A percentile compares a stretch with the other conserved stretches of the same genome.
These are phyloP conservation scores for Margaritifera margaritifera DNA, from an alignment of 2,888 invertebrate genomes.

Conservation along the genomic window DNA sequence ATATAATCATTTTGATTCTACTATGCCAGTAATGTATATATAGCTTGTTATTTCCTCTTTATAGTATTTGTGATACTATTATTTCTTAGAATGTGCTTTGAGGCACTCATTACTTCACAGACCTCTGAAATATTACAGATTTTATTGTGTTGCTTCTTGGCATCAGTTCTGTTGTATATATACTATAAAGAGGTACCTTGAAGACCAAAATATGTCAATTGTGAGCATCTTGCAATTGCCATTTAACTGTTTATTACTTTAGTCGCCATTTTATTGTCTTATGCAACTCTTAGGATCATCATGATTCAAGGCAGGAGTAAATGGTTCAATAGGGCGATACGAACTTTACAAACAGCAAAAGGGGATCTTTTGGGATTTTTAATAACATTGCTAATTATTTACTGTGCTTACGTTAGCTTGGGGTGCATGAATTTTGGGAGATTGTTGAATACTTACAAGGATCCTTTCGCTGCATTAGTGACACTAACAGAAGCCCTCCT, in stretches of 20 bases:
- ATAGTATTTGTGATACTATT: neutral
- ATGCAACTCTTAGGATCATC: conserved; percentile 2
- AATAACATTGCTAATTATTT: conserved; percentile 1
- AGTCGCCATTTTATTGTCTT: conserved; percentile 1
- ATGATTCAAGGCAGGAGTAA: conserved; percentile 4
- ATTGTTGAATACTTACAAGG: neutral
- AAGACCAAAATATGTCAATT: conserved; percentile 3
- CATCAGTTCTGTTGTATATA: neutral
- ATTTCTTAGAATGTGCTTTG: neutral
- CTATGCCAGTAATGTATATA: conserved; percentile 8
- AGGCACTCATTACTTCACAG: neutral
- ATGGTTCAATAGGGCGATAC: neutral
- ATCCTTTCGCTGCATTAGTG: conserved; percentile 1
- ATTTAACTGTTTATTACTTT: conserved; percentile 1
- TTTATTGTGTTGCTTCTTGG: neutral
- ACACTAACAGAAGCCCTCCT: conserved; percentile 8
- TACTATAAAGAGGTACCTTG: conserved; percentile 4
- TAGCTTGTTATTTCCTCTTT: conserved; percentile 9
- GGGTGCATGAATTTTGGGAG: conserved; percentile 5
- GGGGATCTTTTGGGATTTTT: neutral
- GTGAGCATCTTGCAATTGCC: conserved; percentile 2
- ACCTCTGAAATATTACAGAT: conserved; percentile 4
- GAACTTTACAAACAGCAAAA: neutral
- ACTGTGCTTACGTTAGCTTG: conserved; percentile 1
- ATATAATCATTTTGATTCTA: conserved; percentile 10